Evolutionary conservation across 1,140 invertebrate genomes (phyloP).

Genomic region (Aplysia californica): DNA sequence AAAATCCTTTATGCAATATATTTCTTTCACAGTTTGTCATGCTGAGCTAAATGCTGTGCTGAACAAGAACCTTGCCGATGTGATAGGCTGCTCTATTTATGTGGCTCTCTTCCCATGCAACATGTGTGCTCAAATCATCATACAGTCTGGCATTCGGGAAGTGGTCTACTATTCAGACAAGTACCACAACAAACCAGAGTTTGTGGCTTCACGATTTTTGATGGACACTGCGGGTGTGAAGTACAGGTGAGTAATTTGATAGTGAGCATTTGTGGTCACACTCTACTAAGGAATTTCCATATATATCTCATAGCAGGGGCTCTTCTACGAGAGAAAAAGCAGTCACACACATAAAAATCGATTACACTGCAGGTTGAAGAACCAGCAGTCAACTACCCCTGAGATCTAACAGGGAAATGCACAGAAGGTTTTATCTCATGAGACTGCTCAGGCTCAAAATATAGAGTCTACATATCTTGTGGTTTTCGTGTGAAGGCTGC

Average conservation of each 20-base stretch:
- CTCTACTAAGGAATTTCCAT: background rate
- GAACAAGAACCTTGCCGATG: conserved; percentile 85
- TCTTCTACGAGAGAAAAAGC: too few species aligned
- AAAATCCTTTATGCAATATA: too few species aligned
- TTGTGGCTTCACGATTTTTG: conserved; percentile 82
- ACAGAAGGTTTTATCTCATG: too few species aligned
- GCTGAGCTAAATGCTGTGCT: conserved; percentile 97
- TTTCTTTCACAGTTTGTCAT: conserved; percentile 91
- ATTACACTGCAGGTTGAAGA: background rate
- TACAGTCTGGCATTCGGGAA: conserved; percentile 74
- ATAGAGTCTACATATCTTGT: too few species aligned
- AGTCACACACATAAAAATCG: background rate
- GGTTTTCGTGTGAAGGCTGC: too few species aligned
- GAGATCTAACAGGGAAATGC: too few species aligned
- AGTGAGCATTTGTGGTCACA: too few species aligned
- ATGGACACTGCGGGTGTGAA: conserved; percentile 80
- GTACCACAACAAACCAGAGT: conserved; percentile 75
- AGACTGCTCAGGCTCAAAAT: too few species aligned
- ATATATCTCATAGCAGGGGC: background rate
- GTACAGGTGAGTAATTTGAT: conserved; percentile 69
- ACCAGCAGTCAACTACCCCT: background rate
- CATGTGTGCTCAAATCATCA: conserved; percentile 97
- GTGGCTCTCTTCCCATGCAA: conserved; percentile 94
- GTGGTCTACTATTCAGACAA: conserved; percentile 85
- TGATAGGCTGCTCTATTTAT: conserved; percentile 86